Base-by-base conservation (phyloP, 2,888 invertebrate genomes). In the Perizoma flavofasciatum region DNA sequence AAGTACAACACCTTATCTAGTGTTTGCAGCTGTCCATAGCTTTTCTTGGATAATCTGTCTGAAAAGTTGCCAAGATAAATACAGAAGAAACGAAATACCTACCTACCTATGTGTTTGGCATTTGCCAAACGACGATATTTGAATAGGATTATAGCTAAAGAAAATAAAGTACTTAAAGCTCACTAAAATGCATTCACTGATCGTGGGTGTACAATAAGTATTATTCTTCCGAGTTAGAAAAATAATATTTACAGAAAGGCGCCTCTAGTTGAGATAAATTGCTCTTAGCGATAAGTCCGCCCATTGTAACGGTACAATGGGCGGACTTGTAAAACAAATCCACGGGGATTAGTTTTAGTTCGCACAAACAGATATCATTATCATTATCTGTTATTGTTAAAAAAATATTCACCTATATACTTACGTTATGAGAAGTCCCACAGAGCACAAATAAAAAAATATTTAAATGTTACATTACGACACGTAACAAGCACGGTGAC, bases 401-500 rank as follows among this genome's bases (percentile, higher is more conserved):
- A 57, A 5, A 41, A 46, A 32, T 46, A 22, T 37, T 48, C 49
- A 47, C 49, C 32, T 35, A 49, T 5, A 44, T n/a, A 59, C 48
- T 59, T 43, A 59, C 53, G 32, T 56, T 45, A 6, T 40, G 49
- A 37, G n/a, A 7, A 59, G n/a, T 49, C 53, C 11, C 52, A 39
- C 22, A 32, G 7, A 33, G 40, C 40, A 34, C 10, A 55, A 41
- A 37, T 41, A 51, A 41, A 46, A 52, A 53, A 52, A 37, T 52
- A 57, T 57, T 63, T 47, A 63, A 63, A 64, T 64, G 45, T 55
- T 57, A 57, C 55, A 22, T 48, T 40, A 32, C n/a, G 54, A 61
- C 55, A 55, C 64, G 64, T 64, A 52, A 58, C 61, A 53, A 48
- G 50, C 65, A 59, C 64, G 61, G 49, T 61, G 63, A 51, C 55